Conservation (phyloP, 2,113 vertebrate species). For the Sphyrna mokarran region DNA sequence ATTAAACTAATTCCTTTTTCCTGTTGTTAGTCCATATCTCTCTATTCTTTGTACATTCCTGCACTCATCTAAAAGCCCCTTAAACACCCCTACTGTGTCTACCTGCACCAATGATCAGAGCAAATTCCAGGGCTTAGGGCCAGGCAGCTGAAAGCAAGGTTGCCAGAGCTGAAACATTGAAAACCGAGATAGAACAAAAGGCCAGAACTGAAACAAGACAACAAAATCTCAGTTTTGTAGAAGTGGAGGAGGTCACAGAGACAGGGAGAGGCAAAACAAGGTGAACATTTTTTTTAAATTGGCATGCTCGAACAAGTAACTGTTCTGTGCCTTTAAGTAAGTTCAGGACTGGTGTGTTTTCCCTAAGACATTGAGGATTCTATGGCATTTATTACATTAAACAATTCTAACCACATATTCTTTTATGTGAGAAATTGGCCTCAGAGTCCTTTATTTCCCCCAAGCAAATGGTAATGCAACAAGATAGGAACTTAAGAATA, state of each 20-base stretch:
- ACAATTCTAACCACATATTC: background rate
- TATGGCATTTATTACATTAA: background rate
- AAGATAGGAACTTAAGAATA: background rate
- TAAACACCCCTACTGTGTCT: too few species aligned
- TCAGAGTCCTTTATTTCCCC: background rate
- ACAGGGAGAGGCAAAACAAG: background rate
- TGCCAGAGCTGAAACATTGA: background rate
- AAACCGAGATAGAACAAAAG: background rate
- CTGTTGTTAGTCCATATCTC: too few species aligned
- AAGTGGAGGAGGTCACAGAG: background rate
- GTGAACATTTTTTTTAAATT: background rate
- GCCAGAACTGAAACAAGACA: background rate
- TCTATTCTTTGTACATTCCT: too few species aligned
- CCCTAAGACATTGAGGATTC: background rate
- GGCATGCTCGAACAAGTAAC: background rate
- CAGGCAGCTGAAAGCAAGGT: background rate
- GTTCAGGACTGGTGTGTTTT: background rate
- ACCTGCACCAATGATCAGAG: background rate
- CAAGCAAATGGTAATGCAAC: background rate
- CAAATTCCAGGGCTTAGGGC: background rate
- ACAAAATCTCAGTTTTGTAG: background rate
- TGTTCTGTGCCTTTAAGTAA: background rate
- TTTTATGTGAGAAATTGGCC: background rate
- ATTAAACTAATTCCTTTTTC: too few species aligned
- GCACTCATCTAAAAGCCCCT: too few species aligned